A percentile compares a stretch with the other conserved stretches of the same genome.
Evolutionary conservation across 2,888 invertebrate species (phyloP).

Genomic region (Hoplodrina blanda): DNA sequence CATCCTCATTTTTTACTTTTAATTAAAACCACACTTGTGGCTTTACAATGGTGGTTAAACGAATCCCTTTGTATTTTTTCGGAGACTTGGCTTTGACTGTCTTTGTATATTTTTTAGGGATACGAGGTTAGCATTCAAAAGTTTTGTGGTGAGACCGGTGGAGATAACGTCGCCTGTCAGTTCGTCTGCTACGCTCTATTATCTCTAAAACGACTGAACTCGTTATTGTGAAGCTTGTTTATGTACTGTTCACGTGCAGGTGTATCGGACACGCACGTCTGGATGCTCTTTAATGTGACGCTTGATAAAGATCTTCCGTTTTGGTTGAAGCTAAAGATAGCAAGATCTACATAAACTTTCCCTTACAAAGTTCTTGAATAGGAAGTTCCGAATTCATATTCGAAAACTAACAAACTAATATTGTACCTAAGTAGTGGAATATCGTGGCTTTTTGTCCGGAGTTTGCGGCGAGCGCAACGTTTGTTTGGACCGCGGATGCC

Average conservation of each 20-base stretch:
- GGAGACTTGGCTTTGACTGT: slow-evolving; percentile 52
- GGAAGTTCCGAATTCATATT: slow-evolving; percentile 13
- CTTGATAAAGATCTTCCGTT: slow-evolving; percentile 10
- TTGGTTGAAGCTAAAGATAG: neutral
- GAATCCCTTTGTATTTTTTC: slow-evolving; percentile 70
- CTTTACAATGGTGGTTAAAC: slow-evolving; percentile 72
- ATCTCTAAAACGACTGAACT: slow-evolving; percentile 41
- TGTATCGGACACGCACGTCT: slow-evolving; percentile 10
- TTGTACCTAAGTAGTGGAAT: slow-evolving; percentile 30
- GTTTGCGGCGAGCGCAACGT: slow-evolving; percentile 61
- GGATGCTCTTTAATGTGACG: neutral
- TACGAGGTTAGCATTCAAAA: slow-evolving; percentile 40
- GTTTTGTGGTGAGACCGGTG: slow-evolving; percentile 32
- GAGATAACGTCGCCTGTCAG: slow-evolving; percentile 52
- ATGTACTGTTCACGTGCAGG: slow-evolving; percentile 6
- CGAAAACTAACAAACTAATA: slow-evolving; percentile 34
- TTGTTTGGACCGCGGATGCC: slow-evolving; percentile 68
- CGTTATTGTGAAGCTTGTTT: slow-evolving; percentile 15
- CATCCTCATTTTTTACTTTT: slow-evolving; percentile 67
- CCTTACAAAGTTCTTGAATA: slow-evolving; percentile 26
- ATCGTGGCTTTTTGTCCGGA: slow-evolving; percentile 43
- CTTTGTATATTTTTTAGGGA: slow-evolving; percentile 59
- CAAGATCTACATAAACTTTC: slow-evolving; percentile 10
- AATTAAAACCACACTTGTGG: slow-evolving; percentile 69
- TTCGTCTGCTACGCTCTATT: slow-evolving; percentile 45